Evolutionary conservation across 2,797 vertebrate species (phyloP).

Genomic region (Enoplosus armatus): DNA sequence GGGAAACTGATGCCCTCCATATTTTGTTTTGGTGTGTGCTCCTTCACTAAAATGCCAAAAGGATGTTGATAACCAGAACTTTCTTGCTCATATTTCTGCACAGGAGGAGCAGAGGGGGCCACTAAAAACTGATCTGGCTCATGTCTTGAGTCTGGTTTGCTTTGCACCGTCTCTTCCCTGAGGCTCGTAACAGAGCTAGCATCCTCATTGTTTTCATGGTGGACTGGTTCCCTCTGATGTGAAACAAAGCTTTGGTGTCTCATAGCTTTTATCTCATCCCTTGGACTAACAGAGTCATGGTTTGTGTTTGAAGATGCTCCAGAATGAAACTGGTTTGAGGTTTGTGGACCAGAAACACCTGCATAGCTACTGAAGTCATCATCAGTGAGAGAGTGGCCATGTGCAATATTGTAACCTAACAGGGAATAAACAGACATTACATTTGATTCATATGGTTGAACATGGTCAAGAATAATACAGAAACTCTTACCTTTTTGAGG

Average conservation of each 20-base stretch:
- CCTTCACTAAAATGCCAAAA: slow-evolving; percentile 42
- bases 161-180: slow-evolving; percentile 15
- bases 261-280: slow-evolving; percentile 5
- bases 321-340: slow-evolving; percentile 27
- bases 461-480: not conserved
- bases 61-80: slow-evolving; percentile 40
- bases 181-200: not conserved
- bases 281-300: slow-evolving; percentile 17
- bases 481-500: slow-evolving; percentile 52
- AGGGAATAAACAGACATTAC: not conserved
- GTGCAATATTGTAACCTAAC: slow-evolving; percentile 50
- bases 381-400: slow-evolving; percentile 40
- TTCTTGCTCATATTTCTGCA: slow-evolving; percentile 2
- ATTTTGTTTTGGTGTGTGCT: slow-evolving; percentile 12
- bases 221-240: slow-evolving; percentile 16
- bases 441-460: not conserved
- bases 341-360: slow-evolving; percentile 12
- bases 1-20: slow-evolving; percentile 53
- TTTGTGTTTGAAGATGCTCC: slow-evolving; percentile 31
- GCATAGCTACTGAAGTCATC: slow-evolving; percentile 7
- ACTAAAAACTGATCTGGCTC: slow-evolving; percentile 8
- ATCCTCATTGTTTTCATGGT: slow-evolving; percentile 13
- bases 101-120: not conserved
- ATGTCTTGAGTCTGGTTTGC: slow-evolving; percentile 5
- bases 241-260: slow-evolving; percentile 24